Conservation (phyloP, 1,140 invertebrate genomes). For the Cotesia typhae region DNA sequence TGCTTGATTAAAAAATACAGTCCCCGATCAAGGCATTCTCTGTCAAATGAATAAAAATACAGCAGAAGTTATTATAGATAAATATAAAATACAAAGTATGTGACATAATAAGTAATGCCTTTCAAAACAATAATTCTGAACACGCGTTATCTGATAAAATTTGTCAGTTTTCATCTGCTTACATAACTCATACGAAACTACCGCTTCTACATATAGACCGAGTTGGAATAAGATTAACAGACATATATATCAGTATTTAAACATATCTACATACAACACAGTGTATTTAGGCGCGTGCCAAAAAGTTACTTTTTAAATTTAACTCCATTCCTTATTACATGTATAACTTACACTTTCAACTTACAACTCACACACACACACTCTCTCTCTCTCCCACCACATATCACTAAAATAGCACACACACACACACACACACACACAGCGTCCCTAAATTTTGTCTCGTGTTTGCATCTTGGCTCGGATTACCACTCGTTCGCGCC, state of each 20-base stretch:
- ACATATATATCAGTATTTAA: neutral
- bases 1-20: no score
- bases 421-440: neutral
- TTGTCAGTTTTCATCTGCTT: no score
- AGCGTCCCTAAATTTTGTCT: slow-evolving; percentile 51
- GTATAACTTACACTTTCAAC: neutral
- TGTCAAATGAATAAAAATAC: no score
- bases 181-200: no score
- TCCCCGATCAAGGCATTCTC: no score
- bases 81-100: no score
- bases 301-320: slow-evolving; percentile 47
- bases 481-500: slow-evolving; percentile 51
- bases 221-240: neutral
- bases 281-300: slow-evolving; percentile 54
- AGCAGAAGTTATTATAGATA: no score
- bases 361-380: neutral
- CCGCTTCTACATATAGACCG: neutral
- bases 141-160: no score
- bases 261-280: slow-evolving; percentile 13
- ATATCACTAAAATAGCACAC: neutral
- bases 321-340: slow-evolving; percentile 7
- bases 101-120: no score
- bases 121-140: no score
- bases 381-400: slow-evolving; percentile 1
- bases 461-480: slow-evolving; percentile 59